Base-by-base conservation (phyloP, 1,140 invertebrate species). In the Rhyacophila brunnea region DNA sequence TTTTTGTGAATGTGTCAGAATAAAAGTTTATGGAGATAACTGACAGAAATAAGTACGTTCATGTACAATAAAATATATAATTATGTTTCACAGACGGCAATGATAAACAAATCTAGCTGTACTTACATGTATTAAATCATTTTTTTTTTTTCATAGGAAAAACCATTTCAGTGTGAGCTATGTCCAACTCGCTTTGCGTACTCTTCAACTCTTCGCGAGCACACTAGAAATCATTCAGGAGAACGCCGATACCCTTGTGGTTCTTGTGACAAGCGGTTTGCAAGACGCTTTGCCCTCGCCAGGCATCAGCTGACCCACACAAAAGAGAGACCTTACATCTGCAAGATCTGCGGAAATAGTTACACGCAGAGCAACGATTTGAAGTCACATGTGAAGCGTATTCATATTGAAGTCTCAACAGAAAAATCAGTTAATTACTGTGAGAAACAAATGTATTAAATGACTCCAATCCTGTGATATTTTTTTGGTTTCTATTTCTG, bases 221-320 rank as follows among this genome's bases (percentile, higher is more conserved):
- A 64, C 38, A 44, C 20, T 6, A 14, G 57, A 68, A 74, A 55
- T 72, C 74, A 13, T 70, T 68, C 6, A 71, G 62, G 28, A 67
- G 55, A 62, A n/a, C 38, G 40, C 15, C 17, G 32, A 7, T 50
- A 58, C 49, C 18, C 13, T 4, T 62, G 60, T 50, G 43, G 36
- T 4, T 36, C 36, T 5, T 62, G 60, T 45, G 18, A 13, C 1
- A 17, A 49, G 11, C 34, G 32, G 2, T 62, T 62, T 32, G 36
- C 54, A 9, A 38, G 54, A 10, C 28, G 60, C 9, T 62, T 43
- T 15, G 52, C 60, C 11, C 23, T 62, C 2, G 19, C 43, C 2
- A 46, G 60, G 5, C 60, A 62, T 15, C 52, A 57, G 46, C 18
- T 62, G 18, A 62, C 60, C 0, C 60, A 62, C 42, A 51, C 60